Conservation (phyloP, 2,888 invertebrate species). For the Abscondita cerata region DNA sequence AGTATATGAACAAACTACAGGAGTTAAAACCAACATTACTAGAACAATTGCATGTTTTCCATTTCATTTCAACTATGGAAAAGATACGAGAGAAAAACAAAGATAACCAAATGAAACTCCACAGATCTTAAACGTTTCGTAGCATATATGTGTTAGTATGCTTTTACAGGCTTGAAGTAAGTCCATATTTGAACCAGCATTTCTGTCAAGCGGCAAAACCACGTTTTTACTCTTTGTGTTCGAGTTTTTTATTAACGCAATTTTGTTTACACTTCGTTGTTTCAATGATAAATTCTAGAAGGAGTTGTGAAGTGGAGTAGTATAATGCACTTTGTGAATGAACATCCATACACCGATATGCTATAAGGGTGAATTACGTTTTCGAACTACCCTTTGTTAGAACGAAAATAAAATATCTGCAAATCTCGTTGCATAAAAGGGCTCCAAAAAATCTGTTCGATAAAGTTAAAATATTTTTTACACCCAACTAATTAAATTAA, state of each 20-base stretch:
- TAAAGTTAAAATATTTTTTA: too few relatives aligned
- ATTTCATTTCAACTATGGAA: constrained; percentile 33
- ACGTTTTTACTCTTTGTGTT: constrained; percentile 29
- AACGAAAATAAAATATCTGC: constrained; percentile 1
- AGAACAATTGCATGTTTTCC: constrained; percentile 39
- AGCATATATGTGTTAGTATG: constrained; percentile 51
- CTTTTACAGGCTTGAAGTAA: constrained; percentile 48
- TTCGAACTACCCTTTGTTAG: constrained; percentile 7
- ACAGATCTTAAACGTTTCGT: constrained; percentile 36
- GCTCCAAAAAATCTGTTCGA: too few relatives aligned
- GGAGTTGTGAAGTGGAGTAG: constrained; percentile 35
- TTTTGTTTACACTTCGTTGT: constrained; percentile 27
- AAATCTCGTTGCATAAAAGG: too few relatives aligned
- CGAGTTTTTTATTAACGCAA: constrained; percentile 24
- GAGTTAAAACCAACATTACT: constrained; percentile 23
- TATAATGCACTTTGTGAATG: constrained; percentile 47
- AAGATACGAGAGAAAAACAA: constrained; percentile 22
- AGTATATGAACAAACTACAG: constrained; percentile 28
- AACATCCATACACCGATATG: constrained; percentile 29
- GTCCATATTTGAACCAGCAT: constrained; percentile 34
- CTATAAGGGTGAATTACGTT: constrained; percentile 10
- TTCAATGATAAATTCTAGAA: constrained; percentile 3
- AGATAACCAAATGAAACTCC: constrained; percentile 28
- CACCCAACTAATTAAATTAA: too few relatives aligned
- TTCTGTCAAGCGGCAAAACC: constrained; percentile 40